These are phyloP conservation scores for Onthophagus sagittarius DNA, from an alignment of 2,888 invertebrate species.

Conservation along the genomic window DNA sequence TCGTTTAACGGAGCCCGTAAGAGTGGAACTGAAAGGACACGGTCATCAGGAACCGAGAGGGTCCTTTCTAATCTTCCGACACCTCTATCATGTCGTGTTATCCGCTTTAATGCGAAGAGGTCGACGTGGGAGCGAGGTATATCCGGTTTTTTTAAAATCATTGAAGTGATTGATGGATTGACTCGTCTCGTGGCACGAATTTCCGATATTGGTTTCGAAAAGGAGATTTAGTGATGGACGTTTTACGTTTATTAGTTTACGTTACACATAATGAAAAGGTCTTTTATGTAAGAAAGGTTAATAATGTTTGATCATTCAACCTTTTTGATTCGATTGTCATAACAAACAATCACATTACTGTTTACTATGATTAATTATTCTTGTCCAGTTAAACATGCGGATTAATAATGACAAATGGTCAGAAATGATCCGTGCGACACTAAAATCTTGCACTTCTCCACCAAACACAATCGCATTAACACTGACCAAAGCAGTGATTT, in stretches of 20 bases:
- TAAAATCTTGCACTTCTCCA: not conserved
- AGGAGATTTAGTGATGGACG: not conserved
- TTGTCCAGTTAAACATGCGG: not conserved
- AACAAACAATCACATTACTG: not conserved
- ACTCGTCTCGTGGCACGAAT: not conserved
- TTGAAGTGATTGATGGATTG: not conserved
- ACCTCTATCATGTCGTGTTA: not conserved
- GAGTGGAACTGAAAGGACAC: not conserved
- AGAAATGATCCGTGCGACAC: not conserved
- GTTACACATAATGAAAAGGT: no score
- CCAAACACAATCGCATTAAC: not conserved
- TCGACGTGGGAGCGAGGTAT: not conserved
- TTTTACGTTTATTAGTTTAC: not conserved
- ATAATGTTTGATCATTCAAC: no score
- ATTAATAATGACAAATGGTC: not conserved
- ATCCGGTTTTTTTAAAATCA: not conserved
- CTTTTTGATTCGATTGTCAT: not conserved
- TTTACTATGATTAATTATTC: not conserved
- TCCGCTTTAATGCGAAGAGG: not conserved
- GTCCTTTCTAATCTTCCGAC: not conserved
- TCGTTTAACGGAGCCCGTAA: not conserved
- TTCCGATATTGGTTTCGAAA: not conserved
- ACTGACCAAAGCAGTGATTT: not conserved
- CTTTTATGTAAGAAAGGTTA: no score
- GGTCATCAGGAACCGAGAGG: not conserved